A percentile compares a stretch with the other conserved stretches of the same genome.
Evolutionary conservation across 2,797 vertebrate genomes (phyloP).

Genomic region (Enteromius fasciolatus): DNA sequence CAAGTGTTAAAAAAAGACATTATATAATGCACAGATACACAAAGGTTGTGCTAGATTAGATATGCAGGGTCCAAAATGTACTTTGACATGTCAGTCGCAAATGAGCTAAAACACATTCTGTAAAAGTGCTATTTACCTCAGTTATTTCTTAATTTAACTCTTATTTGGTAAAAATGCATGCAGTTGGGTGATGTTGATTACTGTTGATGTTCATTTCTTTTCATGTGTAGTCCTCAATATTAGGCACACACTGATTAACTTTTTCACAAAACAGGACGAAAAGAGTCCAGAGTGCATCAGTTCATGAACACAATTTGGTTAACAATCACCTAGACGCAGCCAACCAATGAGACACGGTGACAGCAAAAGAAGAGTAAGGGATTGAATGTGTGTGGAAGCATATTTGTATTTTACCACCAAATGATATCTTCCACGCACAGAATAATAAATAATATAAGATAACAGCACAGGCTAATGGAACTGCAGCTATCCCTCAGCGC

Average conservation of each 20-base stretch:
- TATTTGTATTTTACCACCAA: slow-evolving; percentile 17
- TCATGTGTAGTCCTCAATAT: neutral
- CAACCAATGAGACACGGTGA: slow-evolving; percentile 8
- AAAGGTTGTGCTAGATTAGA: slow-evolving; percentile 13
- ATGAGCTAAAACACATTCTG: neutral
- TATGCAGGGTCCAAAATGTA: neutral
- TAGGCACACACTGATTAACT: neutral
- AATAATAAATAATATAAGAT: slow-evolving; percentile 27
- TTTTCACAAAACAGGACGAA: neutral
- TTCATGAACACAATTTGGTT: neutral
- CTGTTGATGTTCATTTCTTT: neutral
- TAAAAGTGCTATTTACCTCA: neutral
- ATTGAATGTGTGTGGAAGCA: neutral
- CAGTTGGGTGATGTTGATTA: neutral
- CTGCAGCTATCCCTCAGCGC: neutral
- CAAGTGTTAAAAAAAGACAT: neutral
- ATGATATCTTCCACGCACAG: neutral
- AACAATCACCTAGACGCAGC: neutral
- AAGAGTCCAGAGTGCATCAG: neutral
- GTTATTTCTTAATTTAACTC: neutral
- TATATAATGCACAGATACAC: neutral
- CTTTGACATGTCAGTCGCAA: neutral
- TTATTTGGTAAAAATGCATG: neutral
- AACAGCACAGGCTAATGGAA: slow-evolving; percentile 9
- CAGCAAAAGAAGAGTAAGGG: neutral